Base-by-base conservation (phyloP, 2,888 invertebrate genomes). In the Macrosoma leucophasiata region DNA sequence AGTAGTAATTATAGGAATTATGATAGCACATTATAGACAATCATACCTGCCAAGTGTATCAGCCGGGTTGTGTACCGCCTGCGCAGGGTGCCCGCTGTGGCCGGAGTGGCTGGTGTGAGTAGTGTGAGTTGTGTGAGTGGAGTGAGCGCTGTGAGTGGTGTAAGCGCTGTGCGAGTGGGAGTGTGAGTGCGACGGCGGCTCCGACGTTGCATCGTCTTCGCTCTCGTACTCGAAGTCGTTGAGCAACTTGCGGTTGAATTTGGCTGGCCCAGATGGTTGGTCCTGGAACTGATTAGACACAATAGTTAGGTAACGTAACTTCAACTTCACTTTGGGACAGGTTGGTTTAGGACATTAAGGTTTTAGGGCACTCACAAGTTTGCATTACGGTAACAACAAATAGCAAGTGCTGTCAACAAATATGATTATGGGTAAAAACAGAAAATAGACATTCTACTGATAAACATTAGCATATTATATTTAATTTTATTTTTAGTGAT, bases 211-310 rank as follows among this genome's bases (percentile, higher is more conserved):
- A n/a, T 95, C 95, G 33, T 95, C 95, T 44, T 96, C 96, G 51
- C 95, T 95, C 34, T 93, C 95, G 64, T 96, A 96, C 72, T 96
- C 96, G 70, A 94, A 96, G 73, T 96, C 79, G 9, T 84, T 85
- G 13, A 96, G 77, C 9, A 96, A 75, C 62, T 95, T 94, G 59
- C 94, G 89, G 65, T 93, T 93, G 68, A 94, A 94, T 63, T 93
- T 93, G 3, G 91, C 87, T 1, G 47, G 50, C 8, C 71, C 59
- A 0, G 73, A 69, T 0, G 74, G 61, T 30, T 78, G 70, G 25
- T 81, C 81, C 61, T 82, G 81, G 43, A 79, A 81, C 73, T 79
- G 55, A 29, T 13, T 11, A 22, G 3, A 20, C 6, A 25, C 6
- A 23, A n/a, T n/a, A n/a, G n/a, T n/a, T n/a, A n/a, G n/a, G n/a